phyloP scores from a whole-genome alignment of 1,140 invertebrate species.

The Drosophila mayri region DNA sequence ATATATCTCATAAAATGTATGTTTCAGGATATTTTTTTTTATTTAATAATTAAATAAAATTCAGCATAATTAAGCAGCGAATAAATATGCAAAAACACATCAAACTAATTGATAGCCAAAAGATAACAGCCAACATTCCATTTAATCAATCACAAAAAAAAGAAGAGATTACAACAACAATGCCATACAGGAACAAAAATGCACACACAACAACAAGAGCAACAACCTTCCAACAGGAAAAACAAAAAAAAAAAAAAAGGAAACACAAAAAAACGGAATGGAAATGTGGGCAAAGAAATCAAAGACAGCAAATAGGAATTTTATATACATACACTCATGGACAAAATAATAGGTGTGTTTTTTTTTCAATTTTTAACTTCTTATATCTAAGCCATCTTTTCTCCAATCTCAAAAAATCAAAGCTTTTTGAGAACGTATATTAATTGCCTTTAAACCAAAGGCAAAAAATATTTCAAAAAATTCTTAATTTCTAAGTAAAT shows the following conservation, averaged over 20 bases:
- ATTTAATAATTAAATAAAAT: background rate
- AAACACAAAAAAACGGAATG: constrained; percentile 10
- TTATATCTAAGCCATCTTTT: too few relatives aligned
- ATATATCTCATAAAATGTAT: background rate
- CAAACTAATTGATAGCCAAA: constrained; percentile 33
- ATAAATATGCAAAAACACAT: background rate
- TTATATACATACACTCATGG: constrained; percentile 21
- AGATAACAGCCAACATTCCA: constrained; percentile 42
- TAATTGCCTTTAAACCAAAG: too few relatives aligned
- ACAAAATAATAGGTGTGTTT: too few relatives aligned
- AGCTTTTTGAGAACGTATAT: too few relatives aligned
- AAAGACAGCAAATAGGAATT: constrained; percentile 49
- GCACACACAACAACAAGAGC: constrained; percentile 30
- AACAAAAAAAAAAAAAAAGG: constrained; percentile 20
- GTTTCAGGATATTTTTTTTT: too few relatives aligned
- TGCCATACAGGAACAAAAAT: constrained; percentile 43
- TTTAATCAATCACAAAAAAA: constrained; percentile 37
- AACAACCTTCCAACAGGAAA: constrained; percentile 28
- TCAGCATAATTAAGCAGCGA: background rate
- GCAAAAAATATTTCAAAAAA: too few relatives aligned
- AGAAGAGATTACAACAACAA: constrained; percentile 10
- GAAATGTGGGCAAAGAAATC: constrained; percentile 45
- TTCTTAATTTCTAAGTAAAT: too few relatives aligned
- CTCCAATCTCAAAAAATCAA: too few relatives aligned
- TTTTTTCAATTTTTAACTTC: too few relatives aligned